A percentile compares a stretch with the other conserved stretches of the same genome.
These are phyloP conservation scores for Drosophila bocki DNA, from an alignment of 1,140 invertebrate genomes.

Conservation along the genomic window DNA sequence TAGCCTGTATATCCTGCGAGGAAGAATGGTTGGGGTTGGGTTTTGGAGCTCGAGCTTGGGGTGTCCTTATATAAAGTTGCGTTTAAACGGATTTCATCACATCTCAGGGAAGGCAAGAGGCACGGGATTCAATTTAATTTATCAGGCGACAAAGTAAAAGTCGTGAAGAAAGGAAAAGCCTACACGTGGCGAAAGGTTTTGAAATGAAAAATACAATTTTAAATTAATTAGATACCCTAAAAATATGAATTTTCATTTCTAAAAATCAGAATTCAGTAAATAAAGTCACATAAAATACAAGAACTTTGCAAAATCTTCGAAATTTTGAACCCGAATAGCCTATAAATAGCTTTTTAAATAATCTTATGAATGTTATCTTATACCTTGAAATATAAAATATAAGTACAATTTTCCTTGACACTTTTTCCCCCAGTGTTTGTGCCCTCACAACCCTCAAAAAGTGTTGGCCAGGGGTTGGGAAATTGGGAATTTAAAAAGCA, in stretches of 20 bases:
- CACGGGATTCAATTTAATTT: constrained; percentile 78
- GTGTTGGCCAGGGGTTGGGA: constrained; percentile 7
- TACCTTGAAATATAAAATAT: neutral
- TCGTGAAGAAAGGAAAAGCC: constrained; percentile 8
- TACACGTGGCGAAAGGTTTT: constrained; percentile 31
- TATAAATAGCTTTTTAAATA: no score
- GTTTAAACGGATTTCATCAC: constrained; percentile 80
- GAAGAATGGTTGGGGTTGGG: neutral
- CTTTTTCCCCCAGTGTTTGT: neutral
- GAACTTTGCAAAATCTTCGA: no score
- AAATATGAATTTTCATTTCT: neutral
- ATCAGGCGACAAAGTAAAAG: constrained; percentile 60
- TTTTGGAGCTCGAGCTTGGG: neutral
- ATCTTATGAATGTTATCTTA: no score
- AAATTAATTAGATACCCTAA: no score
- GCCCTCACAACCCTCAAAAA: constrained; percentile 19
- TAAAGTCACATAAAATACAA: no score
- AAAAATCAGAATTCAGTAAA: no score
- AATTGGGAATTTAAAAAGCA: constrained; percentile 27
- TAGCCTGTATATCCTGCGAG: neutral
- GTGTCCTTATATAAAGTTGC: constrained; percentile 48
- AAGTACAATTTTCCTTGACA: neutral
- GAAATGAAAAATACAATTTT: neutral
- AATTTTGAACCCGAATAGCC: no score
- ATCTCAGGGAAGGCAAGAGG: constrained; percentile 22